A percentile compares a stretch with the other conserved stretches of the same genome.
These are phyloP conservation scores for Percopsis transmontana DNA, from an alignment of 2,113 vertebrate species.

Conservation along the genomic window DNA sequence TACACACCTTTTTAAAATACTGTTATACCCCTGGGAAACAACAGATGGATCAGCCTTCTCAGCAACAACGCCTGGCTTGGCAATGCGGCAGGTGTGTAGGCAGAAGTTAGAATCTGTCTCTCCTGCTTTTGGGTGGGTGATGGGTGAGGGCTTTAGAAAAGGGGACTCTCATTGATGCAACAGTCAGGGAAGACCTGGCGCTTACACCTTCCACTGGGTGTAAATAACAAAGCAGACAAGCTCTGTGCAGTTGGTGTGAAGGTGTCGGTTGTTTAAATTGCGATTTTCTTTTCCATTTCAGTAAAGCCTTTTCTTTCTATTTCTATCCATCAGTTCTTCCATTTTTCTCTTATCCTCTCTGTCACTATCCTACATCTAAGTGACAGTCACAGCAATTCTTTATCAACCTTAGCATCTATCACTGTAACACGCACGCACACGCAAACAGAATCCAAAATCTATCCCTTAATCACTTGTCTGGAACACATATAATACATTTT, in stretches of 20 bases:
- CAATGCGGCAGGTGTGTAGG: slow-evolving; percentile 28
- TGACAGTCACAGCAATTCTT: slow-evolving; percentile 17
- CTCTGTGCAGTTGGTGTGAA: slow-evolving; percentile 34
- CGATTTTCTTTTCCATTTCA: slow-evolving; percentile 35
- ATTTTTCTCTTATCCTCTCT: slow-evolving; percentile 1
- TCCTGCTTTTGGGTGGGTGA: not conserved
- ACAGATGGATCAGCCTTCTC: not conserved
- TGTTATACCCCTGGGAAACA: not conserved
- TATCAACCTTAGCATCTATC: slow-evolving; percentile 16
- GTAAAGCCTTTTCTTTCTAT: slow-evolving; percentile 24
- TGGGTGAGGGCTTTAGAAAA: slow-evolving; percentile 13
- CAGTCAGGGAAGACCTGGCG: slow-evolving; percentile 17
- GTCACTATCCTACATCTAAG: slow-evolving; percentile 13
- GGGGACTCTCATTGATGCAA: slow-evolving; percentile 14
- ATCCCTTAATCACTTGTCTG: slow-evolving; percentile 18
- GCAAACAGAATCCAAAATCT: not conserved
- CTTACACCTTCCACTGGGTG: slow-evolving; percentile 29
- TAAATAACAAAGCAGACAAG: slow-evolving; percentile 30
- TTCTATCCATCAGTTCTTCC: slow-evolving; percentile 7
- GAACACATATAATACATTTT: slow-evolving; percentile 15
- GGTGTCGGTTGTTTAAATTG: slow-evolving; percentile 49
- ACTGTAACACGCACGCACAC: slow-evolving; percentile 20
- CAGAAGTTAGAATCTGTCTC: slow-evolving; percentile 22
- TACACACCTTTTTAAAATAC: too few species aligned
- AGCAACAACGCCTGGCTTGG: slow-evolving; percentile 12